Evolutionary conservation across 2,113 vertebrate genomes (phyloP).

Genomic region (Halichoerus grypus): DNA sequence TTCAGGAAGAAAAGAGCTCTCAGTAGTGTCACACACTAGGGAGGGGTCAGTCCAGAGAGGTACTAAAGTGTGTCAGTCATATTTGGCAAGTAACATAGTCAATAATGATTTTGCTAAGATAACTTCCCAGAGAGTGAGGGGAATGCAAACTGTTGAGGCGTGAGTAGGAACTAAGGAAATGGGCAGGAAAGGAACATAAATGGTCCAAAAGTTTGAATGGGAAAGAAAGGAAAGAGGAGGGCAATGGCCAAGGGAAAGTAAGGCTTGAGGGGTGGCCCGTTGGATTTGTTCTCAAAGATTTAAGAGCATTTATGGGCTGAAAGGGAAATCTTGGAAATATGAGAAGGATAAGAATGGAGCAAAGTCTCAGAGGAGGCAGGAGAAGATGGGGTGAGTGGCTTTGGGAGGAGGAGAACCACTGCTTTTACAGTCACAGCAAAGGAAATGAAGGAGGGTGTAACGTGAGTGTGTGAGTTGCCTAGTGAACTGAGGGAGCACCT

Average conservation of each 20-base stretch:
- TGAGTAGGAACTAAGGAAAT: constrained; percentile 14
- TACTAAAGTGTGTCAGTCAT: neutral
- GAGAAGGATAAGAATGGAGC: constrained; percentile 33
- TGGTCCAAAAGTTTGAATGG: constrained; percentile 11
- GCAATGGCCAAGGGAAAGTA: neutral
- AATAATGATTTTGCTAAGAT: constrained; percentile 17
- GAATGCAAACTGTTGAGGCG: neutral
- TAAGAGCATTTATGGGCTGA: neutral
- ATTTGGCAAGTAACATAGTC: neutral
- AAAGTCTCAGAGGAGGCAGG: neutral
- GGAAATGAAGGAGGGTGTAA: neutral
- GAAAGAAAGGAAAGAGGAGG: neutral
- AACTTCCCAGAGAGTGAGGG: neutral
- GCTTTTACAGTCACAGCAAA: constrained; percentile 30
- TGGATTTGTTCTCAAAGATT: constrained; percentile 11
- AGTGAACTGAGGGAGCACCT: neutral
- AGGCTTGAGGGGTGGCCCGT: neutral
- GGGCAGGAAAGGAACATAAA: neutral
- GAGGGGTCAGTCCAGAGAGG: neutral
- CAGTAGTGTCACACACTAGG: neutral
- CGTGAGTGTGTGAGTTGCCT: neutral
- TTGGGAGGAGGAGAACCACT: neutral
- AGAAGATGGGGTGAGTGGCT: neutral
- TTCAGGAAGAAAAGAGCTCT: constrained; percentile 46
- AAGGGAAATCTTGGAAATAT: neutral